These are phyloP conservation scores for Drosophila mettleri DNA, from an alignment of 2,888 invertebrate genomes.

Conservation along the genomic window DNA sequence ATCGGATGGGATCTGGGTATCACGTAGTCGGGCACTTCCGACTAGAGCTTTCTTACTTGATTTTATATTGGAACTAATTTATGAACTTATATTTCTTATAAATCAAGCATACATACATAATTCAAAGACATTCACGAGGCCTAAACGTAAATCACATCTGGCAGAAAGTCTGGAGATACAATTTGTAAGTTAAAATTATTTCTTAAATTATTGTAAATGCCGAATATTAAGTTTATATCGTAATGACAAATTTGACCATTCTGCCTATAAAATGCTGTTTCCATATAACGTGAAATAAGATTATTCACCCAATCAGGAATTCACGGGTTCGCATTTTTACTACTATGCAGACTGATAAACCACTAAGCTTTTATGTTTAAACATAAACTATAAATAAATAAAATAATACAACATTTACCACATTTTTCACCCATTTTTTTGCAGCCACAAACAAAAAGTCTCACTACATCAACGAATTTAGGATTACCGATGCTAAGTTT, in stretches of 20 bases:
- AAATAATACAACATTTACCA: no score
- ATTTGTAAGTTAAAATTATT: conserved; percentile 73
- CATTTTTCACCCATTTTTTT: not conserved
- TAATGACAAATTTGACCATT: no score
- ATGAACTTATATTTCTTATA: conserved; percentile 17
- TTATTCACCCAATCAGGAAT: no score
- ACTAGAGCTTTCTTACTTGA: no score
- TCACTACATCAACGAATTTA: conserved; percentile 4
- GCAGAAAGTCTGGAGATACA: conserved; percentile 82
- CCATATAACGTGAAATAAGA: no score
- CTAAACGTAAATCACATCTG: conserved; percentile 79
- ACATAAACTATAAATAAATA: no score
- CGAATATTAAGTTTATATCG: not conserved
- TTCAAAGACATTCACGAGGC: conserved; percentile 85
- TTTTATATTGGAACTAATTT: conserved; percentile 7
- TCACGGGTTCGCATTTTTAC: no score
- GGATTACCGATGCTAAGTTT: conserved; percentile 75
- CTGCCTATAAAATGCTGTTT: no score
- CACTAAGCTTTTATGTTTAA: no score
- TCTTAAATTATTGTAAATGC: not conserved
- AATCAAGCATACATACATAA: conserved; percentile 82
- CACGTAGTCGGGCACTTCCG: no score
- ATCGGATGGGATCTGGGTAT: no score
- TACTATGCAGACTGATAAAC: no score
- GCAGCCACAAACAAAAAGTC: conserved; percentile 43